Conservation (phyloP, 2,113 vertebrate genomes). For the Pseudolaguvia tuberculata region DNA sequence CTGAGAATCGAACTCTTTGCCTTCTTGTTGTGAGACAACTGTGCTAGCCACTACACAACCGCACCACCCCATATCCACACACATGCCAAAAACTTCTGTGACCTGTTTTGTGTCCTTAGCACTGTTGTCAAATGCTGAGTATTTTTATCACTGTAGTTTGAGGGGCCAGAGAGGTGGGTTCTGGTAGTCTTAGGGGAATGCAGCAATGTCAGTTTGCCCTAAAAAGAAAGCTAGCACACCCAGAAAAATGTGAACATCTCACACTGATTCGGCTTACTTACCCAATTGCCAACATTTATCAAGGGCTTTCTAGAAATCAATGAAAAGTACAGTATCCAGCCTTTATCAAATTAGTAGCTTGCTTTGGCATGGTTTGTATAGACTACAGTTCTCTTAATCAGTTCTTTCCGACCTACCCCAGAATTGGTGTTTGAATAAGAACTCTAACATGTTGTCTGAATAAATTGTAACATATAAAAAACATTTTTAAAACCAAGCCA, state of each 20-base stretch:
- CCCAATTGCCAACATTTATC: constrained; percentile 11
- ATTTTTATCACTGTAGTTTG: constrained; percentile 13
- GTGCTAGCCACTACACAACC: too few species aligned
- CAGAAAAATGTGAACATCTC: background rate
- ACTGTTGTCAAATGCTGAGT: background rate
- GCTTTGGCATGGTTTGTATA: background rate
- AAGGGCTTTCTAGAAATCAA: background rate
- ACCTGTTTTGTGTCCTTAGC: background rate
- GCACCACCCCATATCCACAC: too few species aligned
- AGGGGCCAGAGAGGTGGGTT: too few species aligned
- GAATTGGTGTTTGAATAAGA: background rate
- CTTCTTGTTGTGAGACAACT: too few species aligned
- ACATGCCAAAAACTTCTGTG: background rate
- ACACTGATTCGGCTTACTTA: background rate
- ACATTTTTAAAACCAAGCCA: background rate
- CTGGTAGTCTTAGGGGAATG: background rate
- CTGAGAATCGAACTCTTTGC: too few species aligned
- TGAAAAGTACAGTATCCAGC: background rate
- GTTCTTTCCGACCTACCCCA: background rate
- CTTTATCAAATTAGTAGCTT: background rate
- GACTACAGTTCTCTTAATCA: background rate
- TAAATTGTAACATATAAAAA: too few species aligned
- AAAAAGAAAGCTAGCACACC: constrained; percentile 7
- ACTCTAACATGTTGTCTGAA: background rate
- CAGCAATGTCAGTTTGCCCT: constrained; percentile 8